Evolutionary conservation across 2,113 vertebrate genomes (phyloP).

Genomic region (Myxocyprinus asiaticus): DNA sequence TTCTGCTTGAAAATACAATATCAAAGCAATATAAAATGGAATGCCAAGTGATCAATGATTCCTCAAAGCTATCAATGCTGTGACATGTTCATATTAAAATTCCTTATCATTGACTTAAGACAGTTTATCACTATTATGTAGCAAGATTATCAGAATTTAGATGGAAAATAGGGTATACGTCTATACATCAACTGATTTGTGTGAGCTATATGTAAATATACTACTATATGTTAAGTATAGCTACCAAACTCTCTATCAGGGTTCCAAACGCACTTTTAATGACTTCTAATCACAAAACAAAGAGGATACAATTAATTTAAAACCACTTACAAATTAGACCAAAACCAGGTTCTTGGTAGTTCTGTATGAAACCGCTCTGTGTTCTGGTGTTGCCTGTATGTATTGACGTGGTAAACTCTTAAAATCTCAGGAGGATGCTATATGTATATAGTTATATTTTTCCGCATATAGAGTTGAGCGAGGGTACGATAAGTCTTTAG

Average conservation of each 20-base stretch:
- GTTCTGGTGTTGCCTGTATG: conserved; percentile 39
- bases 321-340: not conserved
- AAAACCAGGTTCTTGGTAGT: not conserved
- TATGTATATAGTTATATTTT: conserved; percentile 53
- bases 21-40: conserved; percentile 70
- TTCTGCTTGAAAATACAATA: conserved; percentile 24
- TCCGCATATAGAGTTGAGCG: conserved; percentile 57
- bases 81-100: conserved; percentile 15
- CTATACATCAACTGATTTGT: not conserved
- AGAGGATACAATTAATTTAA: no score
- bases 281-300: no score
- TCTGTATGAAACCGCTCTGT: conserved; percentile 19
- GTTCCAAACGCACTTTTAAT: no score
- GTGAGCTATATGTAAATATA: conserved; percentile 17
- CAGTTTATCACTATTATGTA: not conserved
- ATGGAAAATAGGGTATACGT: not conserved
- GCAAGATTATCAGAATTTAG: not conserved
- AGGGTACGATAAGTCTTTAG: conserved; percentile 40
- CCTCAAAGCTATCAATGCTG: conserved; percentile 67
- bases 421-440: conserved; percentile 56
- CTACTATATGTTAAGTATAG: conserved; percentile 20
- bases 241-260: not conserved
- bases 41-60: conserved; percentile 59
- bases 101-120: no score
- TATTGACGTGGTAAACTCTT: conserved; percentile 16